These are phyloP conservation scores for Pseudeuparius sepicola DNA, from an alignment of 2,888 invertebrate species.

Conservation along the genomic window DNA sequence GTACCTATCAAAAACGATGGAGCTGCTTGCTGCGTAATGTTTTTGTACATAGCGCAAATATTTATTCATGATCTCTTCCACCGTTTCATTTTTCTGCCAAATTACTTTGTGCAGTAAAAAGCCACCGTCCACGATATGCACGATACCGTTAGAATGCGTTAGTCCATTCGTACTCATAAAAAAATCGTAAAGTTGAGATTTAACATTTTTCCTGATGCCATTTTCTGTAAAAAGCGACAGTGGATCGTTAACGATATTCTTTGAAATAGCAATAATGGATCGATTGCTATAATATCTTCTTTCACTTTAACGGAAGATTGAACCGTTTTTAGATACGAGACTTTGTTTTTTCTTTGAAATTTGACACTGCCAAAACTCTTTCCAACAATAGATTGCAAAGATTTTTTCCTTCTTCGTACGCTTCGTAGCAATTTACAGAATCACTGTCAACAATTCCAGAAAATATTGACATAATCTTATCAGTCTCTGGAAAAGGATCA, in stretches of 20 bases:
- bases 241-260: conserved; percentile 28
- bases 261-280: conserved; percentile 14
- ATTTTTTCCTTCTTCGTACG: no score
- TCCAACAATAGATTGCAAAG: no score
- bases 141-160: conserved; percentile 17
- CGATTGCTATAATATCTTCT: conserved; percentile 17
- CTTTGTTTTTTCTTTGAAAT: conserved; percentile 28
- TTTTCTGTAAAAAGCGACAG: conserved; percentile 22
- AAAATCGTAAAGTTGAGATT: conserved; percentile 18
- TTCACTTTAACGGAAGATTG: conserved; percentile 27
- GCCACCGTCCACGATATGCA: conserved; percentile 26
- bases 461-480: no score
- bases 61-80: conserved; percentile 22
- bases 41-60: conserved; percentile 25
- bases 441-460: no score
- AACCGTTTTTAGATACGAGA: conserved; percentile 25
- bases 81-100: conserved; percentile 22
- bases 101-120: conserved; percentile 25
- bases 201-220: conserved; percentile 22
- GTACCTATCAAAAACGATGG: conserved; percentile 26
- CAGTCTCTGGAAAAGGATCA: conserved; percentile 27
- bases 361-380: no score
- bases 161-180: conserved; percentile 17
- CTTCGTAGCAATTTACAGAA: no score
- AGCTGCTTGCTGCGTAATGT: conserved; percentile 19